Conservation (phyloP, 2,888 invertebrate species). For the Gari tellinella region DNA sequence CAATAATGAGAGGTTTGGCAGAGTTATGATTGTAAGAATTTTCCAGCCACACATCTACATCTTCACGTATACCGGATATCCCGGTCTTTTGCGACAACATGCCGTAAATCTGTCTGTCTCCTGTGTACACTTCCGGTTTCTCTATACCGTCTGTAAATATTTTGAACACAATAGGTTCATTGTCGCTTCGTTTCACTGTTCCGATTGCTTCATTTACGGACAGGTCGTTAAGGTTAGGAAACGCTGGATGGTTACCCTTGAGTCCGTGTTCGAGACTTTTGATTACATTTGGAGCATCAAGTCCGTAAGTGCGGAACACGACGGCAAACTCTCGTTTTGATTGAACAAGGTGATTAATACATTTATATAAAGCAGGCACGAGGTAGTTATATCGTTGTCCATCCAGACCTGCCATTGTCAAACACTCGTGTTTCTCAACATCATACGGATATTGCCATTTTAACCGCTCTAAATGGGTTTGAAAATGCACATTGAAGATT, state of each 20-base stretch:
- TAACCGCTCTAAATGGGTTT: conserved; percentile 74
- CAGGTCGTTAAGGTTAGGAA: conserved; percentile 66
- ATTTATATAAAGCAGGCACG: conserved; percentile 81
- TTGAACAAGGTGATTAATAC: conserved; percentile 74
- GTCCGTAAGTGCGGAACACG: conserved; percentile 82
- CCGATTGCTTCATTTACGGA: conserved; percentile 71
- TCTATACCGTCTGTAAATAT: conserved; percentile 32
- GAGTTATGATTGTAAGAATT: conserved; percentile 76
- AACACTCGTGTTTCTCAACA: conserved; percentile 48
- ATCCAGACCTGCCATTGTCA: conserved; percentile 76
- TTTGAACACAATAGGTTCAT: conserved; percentile 60
- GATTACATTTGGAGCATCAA: conserved; percentile 81
- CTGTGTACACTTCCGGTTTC: conserved; percentile 34
- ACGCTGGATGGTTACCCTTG: conserved; percentile 79
- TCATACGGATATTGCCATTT: conserved; percentile 70
- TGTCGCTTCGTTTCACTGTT: conserved; percentile 63
- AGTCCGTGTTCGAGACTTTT: conserved; percentile 72
- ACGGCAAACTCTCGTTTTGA: conserved; percentile 78
- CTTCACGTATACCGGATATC: conserved; percentile 81
- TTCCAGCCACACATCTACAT: conserved; percentile 81
- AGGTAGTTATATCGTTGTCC: conserved; percentile 82
- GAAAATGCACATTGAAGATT: conserved; percentile 75
- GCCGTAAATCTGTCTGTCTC: conserved; percentile 77
- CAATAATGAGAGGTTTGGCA: conserved; percentile 82
- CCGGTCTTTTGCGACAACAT: conserved; percentile 74